Percentiles rank a stretch among this genome's conserved stretches.
These are phyloP conservation scores for Unio delphinus DNA, from an alignment of 2,888 invertebrate genomes.

Conservation along the genomic window DNA sequence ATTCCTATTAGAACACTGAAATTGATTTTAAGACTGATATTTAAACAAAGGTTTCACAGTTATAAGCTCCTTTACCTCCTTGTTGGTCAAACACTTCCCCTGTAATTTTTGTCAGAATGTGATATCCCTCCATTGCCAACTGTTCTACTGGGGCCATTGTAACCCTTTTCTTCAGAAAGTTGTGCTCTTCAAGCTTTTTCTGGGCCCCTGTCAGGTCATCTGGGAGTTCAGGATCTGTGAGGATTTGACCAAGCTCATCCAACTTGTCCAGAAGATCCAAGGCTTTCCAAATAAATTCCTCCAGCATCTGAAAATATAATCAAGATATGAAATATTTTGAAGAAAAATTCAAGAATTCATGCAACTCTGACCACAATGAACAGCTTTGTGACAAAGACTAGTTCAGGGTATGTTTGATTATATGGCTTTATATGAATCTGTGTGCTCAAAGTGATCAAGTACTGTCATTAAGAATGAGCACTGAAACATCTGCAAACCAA, in stretches of 20 bases:
- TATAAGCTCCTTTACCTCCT: constrained; percentile 20
- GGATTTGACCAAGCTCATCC: constrained; percentile 93
- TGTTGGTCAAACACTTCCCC: constrained; percentile 51
- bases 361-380: no score
- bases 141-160: constrained; percentile 94
- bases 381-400: no score
- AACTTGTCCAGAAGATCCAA: constrained; percentile 92
- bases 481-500: no score
- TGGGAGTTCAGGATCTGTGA: constrained; percentile 93
- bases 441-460: no score
- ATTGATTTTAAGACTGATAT: neutral
- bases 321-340: no score
- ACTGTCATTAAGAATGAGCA: no score
- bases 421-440: no score
- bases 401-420: no score
- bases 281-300: constrained; percentile 97
- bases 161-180: constrained; percentile 90
- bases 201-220: constrained; percentile 94
- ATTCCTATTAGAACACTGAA: no score
- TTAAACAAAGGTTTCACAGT: neutral
- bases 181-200: constrained; percentile 92
- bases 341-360: no score
- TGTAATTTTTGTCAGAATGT: constrained; percentile 74
- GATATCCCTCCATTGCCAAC: constrained; percentile 89
- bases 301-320: constrained; percentile 79